Conservation (phyloP, 2,888 invertebrate genomes). For the Campoletis raptor region DNA sequence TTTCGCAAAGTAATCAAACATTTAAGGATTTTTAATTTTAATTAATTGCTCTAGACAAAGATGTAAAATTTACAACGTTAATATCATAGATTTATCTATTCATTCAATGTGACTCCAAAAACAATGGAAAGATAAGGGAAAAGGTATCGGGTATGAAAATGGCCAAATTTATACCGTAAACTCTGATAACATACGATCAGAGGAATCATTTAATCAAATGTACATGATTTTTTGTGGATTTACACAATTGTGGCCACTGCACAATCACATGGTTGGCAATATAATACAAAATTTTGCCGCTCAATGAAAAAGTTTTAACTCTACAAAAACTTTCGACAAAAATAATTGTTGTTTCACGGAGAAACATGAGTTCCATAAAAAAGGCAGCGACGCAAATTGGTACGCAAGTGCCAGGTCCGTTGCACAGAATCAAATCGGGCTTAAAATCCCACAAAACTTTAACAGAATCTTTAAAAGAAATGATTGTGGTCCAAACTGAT, state of each 20-base stretch:
- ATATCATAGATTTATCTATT: not conserved
- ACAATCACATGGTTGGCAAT: slow-evolving; percentile 95
- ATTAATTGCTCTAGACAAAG: not conserved
- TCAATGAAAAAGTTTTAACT: slow-evolving; percentile 94
- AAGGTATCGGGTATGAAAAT: not conserved
- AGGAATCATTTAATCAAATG: slow-evolving; percentile 67
- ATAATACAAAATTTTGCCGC: slow-evolving; percentile 94
- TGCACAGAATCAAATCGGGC: slow-evolving; percentile 94
- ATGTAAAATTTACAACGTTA: not conserved
- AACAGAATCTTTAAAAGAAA: slow-evolving; percentile 89
- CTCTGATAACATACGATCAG: slow-evolving; percentile 44
- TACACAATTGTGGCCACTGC: slow-evolving; percentile 91
- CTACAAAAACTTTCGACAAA: slow-evolving; percentile 98
- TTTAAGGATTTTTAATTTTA: not conserved
- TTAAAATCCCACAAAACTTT: slow-evolving; percentile 89
- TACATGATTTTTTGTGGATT: slow-evolving; percentile 59
- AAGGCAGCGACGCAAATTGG: slow-evolving; percentile 94
- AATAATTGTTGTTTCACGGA: slow-evolving; percentile 90
- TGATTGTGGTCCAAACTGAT: slow-evolving; percentile 91
- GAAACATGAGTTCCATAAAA: slow-evolving; percentile 89
- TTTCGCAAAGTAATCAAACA: not conserved
- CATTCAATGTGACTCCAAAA: not conserved
- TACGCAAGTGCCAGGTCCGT: slow-evolving; percentile 98
- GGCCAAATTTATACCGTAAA: not conserved
- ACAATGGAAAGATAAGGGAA: not conserved